phyloP scores from a whole-genome alignment of 2,797 vertebrate genomes.

The Brachyrhaphis roseni region DNA sequence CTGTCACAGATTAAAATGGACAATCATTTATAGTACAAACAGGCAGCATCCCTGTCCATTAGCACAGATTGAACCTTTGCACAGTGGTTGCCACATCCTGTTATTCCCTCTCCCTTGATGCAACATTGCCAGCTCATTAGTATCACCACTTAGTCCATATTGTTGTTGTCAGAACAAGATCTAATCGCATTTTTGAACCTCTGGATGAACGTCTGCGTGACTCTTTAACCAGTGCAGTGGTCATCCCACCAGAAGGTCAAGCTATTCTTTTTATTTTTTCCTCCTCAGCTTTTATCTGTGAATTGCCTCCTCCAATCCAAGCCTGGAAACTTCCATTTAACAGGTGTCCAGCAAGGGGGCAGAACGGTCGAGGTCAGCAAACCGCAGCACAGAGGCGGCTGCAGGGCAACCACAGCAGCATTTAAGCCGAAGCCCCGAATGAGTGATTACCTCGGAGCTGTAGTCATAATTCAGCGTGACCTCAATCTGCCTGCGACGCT shows the following conservation, averaged over 20 bases:
- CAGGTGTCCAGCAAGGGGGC: slow-evolving; percentile 62
- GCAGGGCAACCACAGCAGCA: slow-evolving; percentile 52
- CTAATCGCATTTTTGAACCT: slow-evolving; percentile 31
- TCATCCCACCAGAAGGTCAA: slow-evolving; percentile 69
- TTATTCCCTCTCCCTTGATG: slow-evolving; percentile 33
- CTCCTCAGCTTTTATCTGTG: slow-evolving; percentile 47
- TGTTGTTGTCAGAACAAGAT: slow-evolving; percentile 51
- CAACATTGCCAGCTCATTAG: slow-evolving; percentile 30
- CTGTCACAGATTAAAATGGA: slow-evolving; percentile 63
- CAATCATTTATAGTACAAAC: slow-evolving; percentile 53
- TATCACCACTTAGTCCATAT: slow-evolving; percentile 40
- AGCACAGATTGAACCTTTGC: slow-evolving; percentile 34
- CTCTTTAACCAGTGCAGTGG: slow-evolving; percentile 30
- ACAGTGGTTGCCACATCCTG: slow-evolving; percentile 46
- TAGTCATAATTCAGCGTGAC: slow-evolving; percentile 86
- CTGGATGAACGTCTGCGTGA: slow-evolving; percentile 23
- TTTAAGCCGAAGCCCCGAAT: slow-evolving; percentile 77
- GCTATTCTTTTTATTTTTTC: slow-evolving; percentile 15
- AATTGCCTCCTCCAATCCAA: slow-evolving; percentile 71
- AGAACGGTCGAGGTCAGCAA: slow-evolving; percentile 74
- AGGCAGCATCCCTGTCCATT: slow-evolving; percentile 63
- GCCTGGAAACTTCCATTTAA: slow-evolving; percentile 65
- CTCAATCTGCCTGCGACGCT: slow-evolving; percentile 83
- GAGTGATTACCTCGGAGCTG: slow-evolving; percentile 83
- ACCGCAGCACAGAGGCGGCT: slow-evolving; percentile 57